phyloP scores from a whole-genome alignment of 2,113 vertebrate genomes.

The Chiloscyllium plagiosum region DNA sequence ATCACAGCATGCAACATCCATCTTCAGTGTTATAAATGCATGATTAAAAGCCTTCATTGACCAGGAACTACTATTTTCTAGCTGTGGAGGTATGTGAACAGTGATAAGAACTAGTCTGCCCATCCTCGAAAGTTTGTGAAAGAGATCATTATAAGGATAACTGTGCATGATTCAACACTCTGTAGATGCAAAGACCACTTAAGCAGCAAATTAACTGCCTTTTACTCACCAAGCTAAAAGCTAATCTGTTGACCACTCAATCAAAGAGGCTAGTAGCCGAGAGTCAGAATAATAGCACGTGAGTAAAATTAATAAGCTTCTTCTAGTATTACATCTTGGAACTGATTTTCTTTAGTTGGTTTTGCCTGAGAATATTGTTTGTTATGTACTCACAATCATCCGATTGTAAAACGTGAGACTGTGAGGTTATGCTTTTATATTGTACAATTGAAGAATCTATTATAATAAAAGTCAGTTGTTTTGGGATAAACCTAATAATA shows the following conservation, averaged over 20 bases:
- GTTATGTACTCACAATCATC: background rate
- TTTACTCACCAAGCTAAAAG: background rate
- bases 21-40: background rate
- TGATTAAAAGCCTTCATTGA: background rate
- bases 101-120: background rate
- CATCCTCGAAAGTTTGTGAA: background rate
- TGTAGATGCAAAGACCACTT: background rate
- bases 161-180: background rate
- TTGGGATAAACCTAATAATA: background rate
- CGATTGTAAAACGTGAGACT: background rate
- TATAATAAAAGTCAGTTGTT: background rate
- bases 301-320: background rate
- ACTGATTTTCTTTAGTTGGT: background rate
- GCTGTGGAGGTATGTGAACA: background rate
- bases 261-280: background rate
- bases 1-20: background rate
- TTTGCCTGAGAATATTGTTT: background rate
- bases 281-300: background rate
- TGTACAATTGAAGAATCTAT: background rate
- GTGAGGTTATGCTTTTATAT: background rate
- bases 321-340: background rate
- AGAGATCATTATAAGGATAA: background rate
- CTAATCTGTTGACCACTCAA: background rate
- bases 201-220: slow-evolving; percentile 8
- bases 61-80: background rate